Evolutionary conservation across 2,797 vertebrate species (phyloP).

Genomic region (Schizothorax lantsangensis): DNA sequence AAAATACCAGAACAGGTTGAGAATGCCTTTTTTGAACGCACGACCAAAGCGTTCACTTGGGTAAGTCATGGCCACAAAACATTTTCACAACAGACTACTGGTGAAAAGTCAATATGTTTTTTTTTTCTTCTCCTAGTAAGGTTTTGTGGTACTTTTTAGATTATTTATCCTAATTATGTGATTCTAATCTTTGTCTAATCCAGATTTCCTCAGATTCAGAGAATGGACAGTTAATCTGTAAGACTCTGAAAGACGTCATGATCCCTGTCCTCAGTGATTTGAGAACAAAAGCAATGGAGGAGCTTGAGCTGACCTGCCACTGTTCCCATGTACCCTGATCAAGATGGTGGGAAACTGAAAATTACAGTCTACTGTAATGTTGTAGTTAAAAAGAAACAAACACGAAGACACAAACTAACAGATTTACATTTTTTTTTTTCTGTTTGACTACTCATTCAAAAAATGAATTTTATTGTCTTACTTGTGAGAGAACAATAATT

Average conservation of each 20-base stretch:
- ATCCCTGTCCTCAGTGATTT: constrained; percentile 83
- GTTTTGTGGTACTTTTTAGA: neutral
- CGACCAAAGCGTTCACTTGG: constrained; percentile 91
- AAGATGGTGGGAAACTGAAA: neutral
- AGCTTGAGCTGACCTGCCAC: constrained; percentile 67
- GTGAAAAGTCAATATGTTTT: neutral
- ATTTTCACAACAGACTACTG: neutral
- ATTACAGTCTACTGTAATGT: neutral
- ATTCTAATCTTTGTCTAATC: constrained; percentile 19
- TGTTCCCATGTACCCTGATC: constrained; percentile 60
- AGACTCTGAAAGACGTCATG: constrained; percentile 85
- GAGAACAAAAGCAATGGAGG: constrained; percentile 74
- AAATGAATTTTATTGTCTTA: constrained; percentile 37
- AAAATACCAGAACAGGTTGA: constrained; percentile 83
- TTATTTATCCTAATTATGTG: constrained; percentile 16
- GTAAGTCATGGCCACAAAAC: constrained; percentile 71
- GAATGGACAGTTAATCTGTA: constrained; percentile 78
- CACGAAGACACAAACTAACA: constrained; percentile 9
- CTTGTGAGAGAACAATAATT: constrained; percentile 45
- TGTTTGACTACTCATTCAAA: constrained; percentile 44
- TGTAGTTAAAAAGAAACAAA: neutral
- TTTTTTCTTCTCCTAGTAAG: neutral
- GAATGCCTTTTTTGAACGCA: constrained; percentile 82
- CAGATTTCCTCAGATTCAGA: constrained; percentile 81
- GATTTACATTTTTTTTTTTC: constrained; percentile 35